Evolutionary conservation across 2,888 invertebrate genomes (phyloP).

Genomic region (Ochropleura leucogaster): DNA sequence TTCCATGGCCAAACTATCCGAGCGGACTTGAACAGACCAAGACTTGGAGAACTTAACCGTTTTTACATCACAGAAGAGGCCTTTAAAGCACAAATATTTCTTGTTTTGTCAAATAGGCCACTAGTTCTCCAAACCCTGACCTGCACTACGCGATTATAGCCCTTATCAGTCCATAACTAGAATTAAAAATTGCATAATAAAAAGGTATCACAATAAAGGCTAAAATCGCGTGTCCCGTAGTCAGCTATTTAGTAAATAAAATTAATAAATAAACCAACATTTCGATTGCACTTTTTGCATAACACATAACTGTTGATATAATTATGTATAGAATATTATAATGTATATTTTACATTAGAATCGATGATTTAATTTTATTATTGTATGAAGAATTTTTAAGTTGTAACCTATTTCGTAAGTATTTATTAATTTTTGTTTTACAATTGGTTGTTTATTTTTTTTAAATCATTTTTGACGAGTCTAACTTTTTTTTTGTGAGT

Average conservation of each 20-base stretch:
- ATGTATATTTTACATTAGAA: conserved; percentile 83
- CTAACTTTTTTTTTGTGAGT: conserved; percentile 61
- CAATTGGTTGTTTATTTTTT: conserved; percentile 72
- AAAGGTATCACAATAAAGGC: conserved; percentile 47
- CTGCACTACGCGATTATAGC: conserved; percentile 63
- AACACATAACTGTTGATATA: conserved; percentile 87
- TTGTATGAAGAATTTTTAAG: conserved; percentile 59
- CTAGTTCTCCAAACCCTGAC: conserved; percentile 29
- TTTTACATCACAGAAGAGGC: conserved; percentile 17
- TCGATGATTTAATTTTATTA: conserved; percentile 66
- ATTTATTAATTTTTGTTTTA: conserved; percentile 74
- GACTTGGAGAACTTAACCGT: conserved; percentile 19
- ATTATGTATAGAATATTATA: conserved; percentile 82
- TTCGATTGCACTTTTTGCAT: conserved; percentile 88
- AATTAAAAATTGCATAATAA: conserved; percentile 55
- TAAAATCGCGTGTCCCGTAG: conserved; percentile 62
- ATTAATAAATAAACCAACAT: conserved; percentile 64
- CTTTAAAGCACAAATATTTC: conserved; percentile 43
- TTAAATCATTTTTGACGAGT: conserved; percentile 61
- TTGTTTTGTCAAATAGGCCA: conserved; percentile 16
- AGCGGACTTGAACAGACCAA: conserved; percentile 51
- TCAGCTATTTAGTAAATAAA: conserved; percentile 70
- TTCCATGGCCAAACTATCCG: conserved; percentile 71
- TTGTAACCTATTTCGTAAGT: conserved; percentile 73
- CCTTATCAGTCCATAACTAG: conserved; percentile 52